phyloP scores from a whole-genome alignment of 2,113 vertebrate genomes.

The Tetrax tetrax region DNA sequence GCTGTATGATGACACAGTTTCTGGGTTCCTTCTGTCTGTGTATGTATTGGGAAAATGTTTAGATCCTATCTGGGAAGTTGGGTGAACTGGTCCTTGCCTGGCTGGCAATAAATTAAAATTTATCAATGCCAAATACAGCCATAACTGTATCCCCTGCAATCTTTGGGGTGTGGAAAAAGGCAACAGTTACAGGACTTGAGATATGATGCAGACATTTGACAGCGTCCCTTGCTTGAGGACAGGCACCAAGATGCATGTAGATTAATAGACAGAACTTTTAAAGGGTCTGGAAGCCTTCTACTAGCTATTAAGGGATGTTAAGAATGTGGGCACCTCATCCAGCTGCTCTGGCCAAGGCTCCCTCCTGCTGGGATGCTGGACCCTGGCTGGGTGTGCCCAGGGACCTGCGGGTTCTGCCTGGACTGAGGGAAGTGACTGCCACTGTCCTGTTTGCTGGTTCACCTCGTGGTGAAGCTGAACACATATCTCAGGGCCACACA shows the following conservation, averaged over 20 bases:
- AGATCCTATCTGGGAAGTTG: not conserved
- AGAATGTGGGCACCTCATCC: not conserved
- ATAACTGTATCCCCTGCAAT: not conserved
- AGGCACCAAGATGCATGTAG: not conserved
- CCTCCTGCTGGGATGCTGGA: not conserved
- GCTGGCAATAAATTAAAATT: not conserved
- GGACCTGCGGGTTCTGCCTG: accelerated
- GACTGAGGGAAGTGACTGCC: accelerated
- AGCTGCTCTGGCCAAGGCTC: not conserved
- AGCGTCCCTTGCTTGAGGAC: not conserved
- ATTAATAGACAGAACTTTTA: not conserved
- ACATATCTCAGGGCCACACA: not conserved
- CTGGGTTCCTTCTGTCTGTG: accelerated
- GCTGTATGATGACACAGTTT: not conserved
- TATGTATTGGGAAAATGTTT: not conserved
- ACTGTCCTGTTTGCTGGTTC: not conserved
- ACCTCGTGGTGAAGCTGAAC: not conserved
- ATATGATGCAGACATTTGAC: not conserved
- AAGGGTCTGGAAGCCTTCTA: not conserved
- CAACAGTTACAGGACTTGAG: not conserved
- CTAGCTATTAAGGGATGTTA: not conserved
- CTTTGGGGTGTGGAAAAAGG: not conserved
- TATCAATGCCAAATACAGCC: not conserved
- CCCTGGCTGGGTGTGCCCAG: accelerated
- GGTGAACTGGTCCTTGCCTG: not conserved